These are phyloP conservation scores for Creontiades dilutus DNA, from an alignment of 2,888 invertebrate species.

Conservation along the genomic window DNA sequence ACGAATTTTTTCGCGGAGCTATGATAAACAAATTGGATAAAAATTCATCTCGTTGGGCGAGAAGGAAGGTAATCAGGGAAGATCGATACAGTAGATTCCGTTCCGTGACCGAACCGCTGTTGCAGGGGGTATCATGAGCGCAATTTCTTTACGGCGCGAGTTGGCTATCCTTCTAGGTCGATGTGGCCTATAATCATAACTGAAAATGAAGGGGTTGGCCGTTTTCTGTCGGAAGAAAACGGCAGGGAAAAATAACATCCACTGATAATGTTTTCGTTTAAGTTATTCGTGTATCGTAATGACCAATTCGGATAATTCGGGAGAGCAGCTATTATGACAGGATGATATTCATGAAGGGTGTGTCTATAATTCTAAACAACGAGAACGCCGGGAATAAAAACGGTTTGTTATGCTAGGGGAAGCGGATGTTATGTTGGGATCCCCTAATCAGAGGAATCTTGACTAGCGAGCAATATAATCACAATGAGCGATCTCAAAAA, in stretches of 20 bases:
- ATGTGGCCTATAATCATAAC: conserved; percentile 33
- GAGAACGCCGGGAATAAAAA: background rate
- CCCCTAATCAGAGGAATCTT: no score
- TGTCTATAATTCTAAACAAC: conserved; percentile 5
- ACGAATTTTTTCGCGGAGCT: conserved; percentile 15
- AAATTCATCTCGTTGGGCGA: conserved; percentile 22
- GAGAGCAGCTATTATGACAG: background rate
- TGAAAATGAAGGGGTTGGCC: conserved; percentile 28
- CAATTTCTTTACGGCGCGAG: conserved; percentile 12
- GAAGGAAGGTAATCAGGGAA: conserved; percentile 25
- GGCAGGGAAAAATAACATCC: conserved; percentile 23
- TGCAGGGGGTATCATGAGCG: conserved; percentile 39
- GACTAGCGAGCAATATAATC: no score
- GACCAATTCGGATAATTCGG: background rate
- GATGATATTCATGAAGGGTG: conserved; percentile 32
- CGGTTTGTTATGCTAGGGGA: no score
- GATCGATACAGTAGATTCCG: conserved; percentile 18
- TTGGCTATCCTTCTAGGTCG: conserved; percentile 42
- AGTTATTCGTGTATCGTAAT: conserved; percentile 36
- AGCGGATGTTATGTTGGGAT: no score
- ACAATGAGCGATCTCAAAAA: no score
- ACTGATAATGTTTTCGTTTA: conserved; percentile 36
- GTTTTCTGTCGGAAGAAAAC: background rate
- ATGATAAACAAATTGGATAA: conserved; percentile 41
- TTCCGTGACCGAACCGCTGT: conserved; percentile 35